phyloP scores from a whole-genome alignment of 2,113 vertebrate species.

The Eudorcas thomsonii region DNA sequence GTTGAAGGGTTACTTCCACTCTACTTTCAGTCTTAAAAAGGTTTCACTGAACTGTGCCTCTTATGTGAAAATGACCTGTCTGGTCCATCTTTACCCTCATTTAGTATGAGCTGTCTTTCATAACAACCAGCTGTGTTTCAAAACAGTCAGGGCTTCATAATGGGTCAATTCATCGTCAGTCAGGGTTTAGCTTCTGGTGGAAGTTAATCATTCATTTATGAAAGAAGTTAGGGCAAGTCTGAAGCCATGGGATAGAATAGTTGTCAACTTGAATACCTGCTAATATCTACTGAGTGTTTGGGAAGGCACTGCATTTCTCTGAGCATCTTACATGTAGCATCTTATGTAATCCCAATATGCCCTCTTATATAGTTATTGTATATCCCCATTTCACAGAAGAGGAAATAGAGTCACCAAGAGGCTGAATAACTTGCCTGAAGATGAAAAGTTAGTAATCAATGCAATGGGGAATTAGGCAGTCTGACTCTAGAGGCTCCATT shows the following conservation, averaged over 20 bases:
- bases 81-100: neutral
- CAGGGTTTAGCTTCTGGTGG: neutral
- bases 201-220: neutral
- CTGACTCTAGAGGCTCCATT: neutral
- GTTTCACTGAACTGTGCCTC: neutral
- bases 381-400: neutral
- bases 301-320: neutral
- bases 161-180: neutral
- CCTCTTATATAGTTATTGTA: neutral
- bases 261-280: neutral
- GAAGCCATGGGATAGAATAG: neutral
- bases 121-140: neutral
- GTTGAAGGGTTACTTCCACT: accelerated
- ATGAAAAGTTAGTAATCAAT: neutral
- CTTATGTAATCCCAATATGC: neutral
- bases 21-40: neutral
- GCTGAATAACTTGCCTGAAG: neutral
- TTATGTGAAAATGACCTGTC: neutral
- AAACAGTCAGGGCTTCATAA: neutral
- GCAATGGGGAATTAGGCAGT: neutral
- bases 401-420: neutral
- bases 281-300: neutral
- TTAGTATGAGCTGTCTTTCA: neutral
- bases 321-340: neutral
- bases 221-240: neutral